Evolutionary conservation across 2,888 invertebrate genomes (phyloP), one percentile per base, ranked within the genome.

Genomic region (Barypeithes pellucidus): DNA sequence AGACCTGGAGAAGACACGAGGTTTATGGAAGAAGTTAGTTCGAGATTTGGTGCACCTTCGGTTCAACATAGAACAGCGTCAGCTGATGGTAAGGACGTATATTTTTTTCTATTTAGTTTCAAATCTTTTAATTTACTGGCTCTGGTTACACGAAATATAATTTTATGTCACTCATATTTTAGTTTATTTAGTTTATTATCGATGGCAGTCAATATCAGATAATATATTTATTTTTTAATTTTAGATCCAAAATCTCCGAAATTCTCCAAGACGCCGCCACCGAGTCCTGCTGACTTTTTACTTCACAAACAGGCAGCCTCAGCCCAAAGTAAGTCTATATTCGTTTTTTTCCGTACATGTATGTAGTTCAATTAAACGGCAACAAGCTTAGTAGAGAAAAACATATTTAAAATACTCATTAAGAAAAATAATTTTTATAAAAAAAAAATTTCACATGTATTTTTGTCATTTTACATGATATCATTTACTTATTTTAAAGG

Each of bases 261-360:
- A 82, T 89, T 90, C 80, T 90, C 91, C 41, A 91, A 91, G 83
- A 92, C 92, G 73, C 92, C 92, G 75, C 92, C 92, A 61, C 92
- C 92, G 7, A 92, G 92, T 79, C 92, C 92, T 43, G 91, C 92
- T 67, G 92, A 92, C 84, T 88, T 92, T 81, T 88, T 87, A 75
- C 81, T 86, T 14, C 74, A 73, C 67, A 79, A 79, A 75, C 84
- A 87, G 76, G 89, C 50, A 80, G 79, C 88, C 83, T 77, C 84
- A 72, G 79, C 83, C 77, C 85, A 86, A 84, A 86, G 87, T 87
- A 84, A 81, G 78, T 77, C 63, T 74, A 76, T 72, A 12, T 61
- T 39, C 59, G 52, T 24, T 52, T 11, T 61, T 36, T n/a, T 69
- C 67, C n/a, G n/a, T n/a, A 70, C 71, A 43, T 24, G 4, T 63